A percentile compares a stretch with the other conserved stretches of the same genome.
Conservation (phyloP, 1,140 invertebrate genomes). For the Calephelis virginiensis region DNA sequence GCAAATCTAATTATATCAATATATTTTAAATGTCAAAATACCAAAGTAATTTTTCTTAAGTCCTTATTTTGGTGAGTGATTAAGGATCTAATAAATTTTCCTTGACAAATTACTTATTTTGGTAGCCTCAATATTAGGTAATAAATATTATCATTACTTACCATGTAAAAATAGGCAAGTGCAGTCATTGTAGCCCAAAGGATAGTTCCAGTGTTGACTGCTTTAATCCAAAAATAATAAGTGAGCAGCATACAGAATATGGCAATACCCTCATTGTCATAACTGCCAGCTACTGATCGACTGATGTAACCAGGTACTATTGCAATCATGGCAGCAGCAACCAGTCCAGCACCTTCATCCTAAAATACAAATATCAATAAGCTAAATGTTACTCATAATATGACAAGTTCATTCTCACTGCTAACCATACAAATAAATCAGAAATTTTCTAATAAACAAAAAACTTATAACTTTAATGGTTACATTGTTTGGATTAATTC, state of each 20-base stretch:
- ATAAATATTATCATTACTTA: slow-evolving; percentile 56
- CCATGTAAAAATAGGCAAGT: slow-evolving; percentile 99
- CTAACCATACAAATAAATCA: too few species aligned
- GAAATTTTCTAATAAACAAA: too few species aligned
- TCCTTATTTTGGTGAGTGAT: too few species aligned
- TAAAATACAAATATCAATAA: slow-evolving; percentile 53
- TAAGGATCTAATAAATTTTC: too few species aligned
- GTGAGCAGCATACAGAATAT: slow-evolving; percentile 99
- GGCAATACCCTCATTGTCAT: slow-evolving; percentile 99
- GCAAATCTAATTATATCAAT: too few species aligned
- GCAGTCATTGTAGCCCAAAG: slow-evolving; percentile 94
- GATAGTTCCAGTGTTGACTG: slow-evolving; percentile 96
- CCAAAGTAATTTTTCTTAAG: too few species aligned
- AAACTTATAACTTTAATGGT: too few species aligned
- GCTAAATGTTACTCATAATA: too few species aligned
- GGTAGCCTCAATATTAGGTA: too few species aligned
- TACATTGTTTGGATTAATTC: too few species aligned
- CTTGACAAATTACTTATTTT: too few species aligned
- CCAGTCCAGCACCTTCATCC: slow-evolving; percentile 94
- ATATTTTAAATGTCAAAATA: too few species aligned
- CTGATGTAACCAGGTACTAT: slow-evolving; percentile 99
- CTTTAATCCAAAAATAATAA: slow-evolving; percentile 98
- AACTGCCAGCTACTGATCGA: slow-evolving; percentile 97
- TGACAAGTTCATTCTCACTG: neutral
- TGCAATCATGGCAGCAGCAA: slow-evolving; percentile 96